A percentile compares a stretch with the other conserved stretches of the same genome.
These are phyloP conservation scores for Argyrosomus japonicus DNA, from an alignment of 2,113 vertebrate species.

Conservation along the genomic window DNA sequence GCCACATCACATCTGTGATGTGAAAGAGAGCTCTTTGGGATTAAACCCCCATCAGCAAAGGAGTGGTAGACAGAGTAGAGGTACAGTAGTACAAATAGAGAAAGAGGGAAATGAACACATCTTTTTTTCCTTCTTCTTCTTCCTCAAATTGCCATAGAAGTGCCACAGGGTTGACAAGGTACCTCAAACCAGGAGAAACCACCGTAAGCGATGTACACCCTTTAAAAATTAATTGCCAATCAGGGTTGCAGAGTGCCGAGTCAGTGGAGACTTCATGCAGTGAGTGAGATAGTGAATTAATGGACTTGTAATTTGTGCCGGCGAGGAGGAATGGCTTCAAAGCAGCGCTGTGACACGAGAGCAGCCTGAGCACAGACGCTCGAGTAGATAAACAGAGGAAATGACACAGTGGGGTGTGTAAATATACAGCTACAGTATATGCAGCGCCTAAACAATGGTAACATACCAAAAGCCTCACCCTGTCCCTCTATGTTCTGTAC, in stretches of 20 bases:
- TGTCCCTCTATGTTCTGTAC: neutral
- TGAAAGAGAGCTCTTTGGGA: conserved; percentile 38
- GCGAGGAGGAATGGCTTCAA: conserved; percentile 43
- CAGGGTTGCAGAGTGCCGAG: conserved; percentile 19
- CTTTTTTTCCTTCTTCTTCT: conserved; percentile 1
- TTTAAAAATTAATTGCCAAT: conserved; percentile 52
- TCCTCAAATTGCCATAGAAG: neutral
- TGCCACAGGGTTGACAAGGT: neutral
- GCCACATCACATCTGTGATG: conserved; percentile 36
- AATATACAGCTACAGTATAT: conserved; percentile 1
- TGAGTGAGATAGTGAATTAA: conserved; percentile 88
- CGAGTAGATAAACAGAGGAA: conserved; percentile 46
- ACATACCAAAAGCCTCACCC: neutral
- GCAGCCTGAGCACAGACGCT: conserved; percentile 29
- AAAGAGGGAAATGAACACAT: neutral
- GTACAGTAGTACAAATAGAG: neutral
- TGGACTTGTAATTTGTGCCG: conserved; percentile 69
- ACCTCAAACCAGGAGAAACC: conserved; percentile 27
- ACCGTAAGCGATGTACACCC: conserved; percentile 16
- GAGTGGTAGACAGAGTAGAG: conserved; percentile 3
- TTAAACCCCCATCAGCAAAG: conserved; percentile 34
- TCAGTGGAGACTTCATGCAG: conserved; percentile 86
- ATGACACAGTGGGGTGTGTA: conserved; percentile 17
- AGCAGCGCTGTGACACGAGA: conserved; percentile 38
- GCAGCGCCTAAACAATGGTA: neutral